Evolutionary conservation across 2,888 invertebrate genomes (phyloP).

Genomic region (Cataglyphis cursor): DNA sequence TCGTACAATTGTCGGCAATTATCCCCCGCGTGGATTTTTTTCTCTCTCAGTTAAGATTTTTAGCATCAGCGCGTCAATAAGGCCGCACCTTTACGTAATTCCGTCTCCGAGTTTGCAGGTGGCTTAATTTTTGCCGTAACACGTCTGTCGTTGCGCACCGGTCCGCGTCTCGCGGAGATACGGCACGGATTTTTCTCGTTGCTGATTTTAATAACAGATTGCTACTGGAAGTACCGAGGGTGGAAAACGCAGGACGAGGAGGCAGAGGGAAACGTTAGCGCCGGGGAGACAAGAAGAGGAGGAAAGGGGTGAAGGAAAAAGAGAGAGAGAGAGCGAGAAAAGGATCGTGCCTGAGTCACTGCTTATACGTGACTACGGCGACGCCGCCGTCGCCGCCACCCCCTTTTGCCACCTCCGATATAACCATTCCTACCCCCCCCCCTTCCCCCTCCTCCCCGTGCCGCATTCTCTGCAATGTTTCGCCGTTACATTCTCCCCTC

Average conservation of each 20-base stretch:
- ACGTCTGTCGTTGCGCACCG: conserved; percentile 82
- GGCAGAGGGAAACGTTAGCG: conserved; percentile 50
- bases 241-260: conserved; percentile 40
- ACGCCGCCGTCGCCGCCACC: conserved; percentile 62
- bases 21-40: background rate
- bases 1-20: conserved; percentile 21
- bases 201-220: conserved; percentile 87
- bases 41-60: conserved; percentile 14
- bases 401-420: conserved; percentile 53
- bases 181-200: conserved; percentile 87
- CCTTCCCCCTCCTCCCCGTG: conserved; percentile 28
- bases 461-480: conserved; percentile 67
- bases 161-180: conserved; percentile 80
- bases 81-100: conserved; percentile 64
- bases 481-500: conserved; percentile 71
- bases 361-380: conserved; percentile 84
- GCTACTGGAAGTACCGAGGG: conserved; percentile 68
- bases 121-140: conserved; percentile 86
- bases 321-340: conserved; percentile 14
- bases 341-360: conserved; percentile 81
- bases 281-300: conserved; percentile 44
- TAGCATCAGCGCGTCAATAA: background rate
- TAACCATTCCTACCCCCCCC: conserved; percentile 33
- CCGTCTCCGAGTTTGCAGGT: conserved; percentile 80
- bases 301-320: background rate